Conservation (phyloP, 1,140 invertebrate species). For the Lepeophtheirus salmonis region DNA sequence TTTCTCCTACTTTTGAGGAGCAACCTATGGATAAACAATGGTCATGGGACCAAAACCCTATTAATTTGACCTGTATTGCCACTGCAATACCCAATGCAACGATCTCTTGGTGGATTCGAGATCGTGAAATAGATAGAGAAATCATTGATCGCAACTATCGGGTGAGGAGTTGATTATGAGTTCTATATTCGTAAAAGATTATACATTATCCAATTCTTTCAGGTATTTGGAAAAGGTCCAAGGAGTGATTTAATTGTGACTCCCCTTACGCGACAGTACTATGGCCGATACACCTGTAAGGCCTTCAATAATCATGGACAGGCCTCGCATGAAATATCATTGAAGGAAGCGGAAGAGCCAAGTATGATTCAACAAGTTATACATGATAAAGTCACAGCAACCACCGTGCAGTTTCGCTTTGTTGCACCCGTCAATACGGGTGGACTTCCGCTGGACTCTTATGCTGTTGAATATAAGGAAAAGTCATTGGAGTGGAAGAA, state of each 20-base stretch:
- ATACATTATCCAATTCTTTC: no score
- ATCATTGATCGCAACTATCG: constrained; percentile 15
- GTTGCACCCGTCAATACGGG: constrained; percentile 14
- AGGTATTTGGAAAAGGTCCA: constrained; percentile 6
- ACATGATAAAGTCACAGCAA: constrained; percentile 6
- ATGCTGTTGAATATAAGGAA: constrained; percentile 16
- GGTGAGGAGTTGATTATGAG: background rate
- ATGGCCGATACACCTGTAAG: constrained; percentile 13
- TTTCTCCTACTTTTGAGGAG: constrained; percentile 15
- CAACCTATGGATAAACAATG: constrained; percentile 14
- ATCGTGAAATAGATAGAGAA: constrained; percentile 17
- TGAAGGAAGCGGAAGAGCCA: constrained; percentile 14
- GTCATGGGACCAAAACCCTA: constrained; percentile 13
- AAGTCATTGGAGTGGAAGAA: constrained; percentile 5
- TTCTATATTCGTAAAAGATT: no score
- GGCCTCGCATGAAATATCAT: constrained; percentile 6
- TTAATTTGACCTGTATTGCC: constrained; percentile 17
- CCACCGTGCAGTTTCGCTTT: constrained; percentile 12
- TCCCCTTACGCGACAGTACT: constrained; percentile 6
- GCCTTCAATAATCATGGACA: constrained; percentile 8
- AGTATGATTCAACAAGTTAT: constrained; percentile 11
- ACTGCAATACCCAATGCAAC: constrained; percentile 19
- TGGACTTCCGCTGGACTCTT: constrained; percentile 15
- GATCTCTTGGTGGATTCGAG: constrained; percentile 20
- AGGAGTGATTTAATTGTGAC: constrained; percentile 13